Evolutionary conservation across 2,888 invertebrate genomes (phyloP).

Genomic region (Chymomyza procnemis): DNA sequence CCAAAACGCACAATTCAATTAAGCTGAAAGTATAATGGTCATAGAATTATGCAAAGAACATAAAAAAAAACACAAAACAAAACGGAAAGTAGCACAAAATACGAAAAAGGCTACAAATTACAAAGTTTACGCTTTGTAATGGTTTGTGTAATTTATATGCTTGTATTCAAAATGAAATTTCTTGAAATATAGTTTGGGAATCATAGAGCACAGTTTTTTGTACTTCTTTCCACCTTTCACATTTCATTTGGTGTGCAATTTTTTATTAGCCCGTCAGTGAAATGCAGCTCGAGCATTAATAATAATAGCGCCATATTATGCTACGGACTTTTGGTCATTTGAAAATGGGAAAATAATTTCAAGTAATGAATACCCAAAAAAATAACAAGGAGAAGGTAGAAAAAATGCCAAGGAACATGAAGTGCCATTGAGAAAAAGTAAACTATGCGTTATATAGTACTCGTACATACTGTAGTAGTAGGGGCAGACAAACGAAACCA

Average conservation of each 20-base stretch:
- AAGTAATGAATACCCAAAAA: constrained; percentile 58
- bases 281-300: background rate
- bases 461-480: background rate
- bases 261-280: background rate
- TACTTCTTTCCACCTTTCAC: constrained; percentile 29
- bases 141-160: constrained; percentile 13
- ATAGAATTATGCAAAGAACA: constrained; percentile 12
- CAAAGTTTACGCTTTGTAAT: constrained; percentile 17
- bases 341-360: constrained; percentile 66
- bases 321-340: background rate
- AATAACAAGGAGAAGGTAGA: background rate
- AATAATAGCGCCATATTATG: background rate
- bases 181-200: constrained; percentile 4
- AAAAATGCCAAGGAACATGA: constrained; percentile 10
- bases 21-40: constrained; percentile 44
- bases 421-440: constrained; percentile 15
- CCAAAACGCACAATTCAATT: constrained; percentile 56
- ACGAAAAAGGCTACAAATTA: background rate
- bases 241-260: constrained; percentile 57
- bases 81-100: background rate
- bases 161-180: constrained; percentile 26
- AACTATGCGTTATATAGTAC: background rate
- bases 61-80: background rate
- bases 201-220: constrained; percentile 11
- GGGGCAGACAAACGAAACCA: constrained; percentile 67